A percentile compares a stretch with the other conserved stretches of the same genome.
Evolutionary conservation across 2,113 vertebrate species (phyloP).

Genomic region (Todiramphus chloris): DNA sequence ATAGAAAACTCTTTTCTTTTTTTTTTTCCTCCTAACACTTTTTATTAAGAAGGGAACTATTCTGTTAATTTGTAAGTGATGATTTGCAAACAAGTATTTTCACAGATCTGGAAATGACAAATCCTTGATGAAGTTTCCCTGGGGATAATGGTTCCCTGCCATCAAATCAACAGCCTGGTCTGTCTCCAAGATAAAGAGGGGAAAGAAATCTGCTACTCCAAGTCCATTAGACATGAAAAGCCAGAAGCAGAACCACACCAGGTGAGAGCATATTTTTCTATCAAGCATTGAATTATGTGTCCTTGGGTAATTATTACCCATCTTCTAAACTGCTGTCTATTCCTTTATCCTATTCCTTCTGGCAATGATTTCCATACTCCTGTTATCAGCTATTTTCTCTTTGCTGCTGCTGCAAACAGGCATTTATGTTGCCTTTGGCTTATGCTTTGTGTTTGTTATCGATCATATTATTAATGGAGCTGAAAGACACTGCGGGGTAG

Average conservation of each 20-base stretch:
- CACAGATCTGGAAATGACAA: not conserved
- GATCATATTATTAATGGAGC: not conserved
- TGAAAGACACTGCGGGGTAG: not conserved
- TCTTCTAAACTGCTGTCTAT: not conserved
- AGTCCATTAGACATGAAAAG: not conserved
- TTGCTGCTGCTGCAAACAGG: not conserved
- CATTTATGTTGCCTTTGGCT: not conserved
- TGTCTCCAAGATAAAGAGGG: not conserved
- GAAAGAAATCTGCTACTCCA: not conserved
- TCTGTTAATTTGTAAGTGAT: not conserved
- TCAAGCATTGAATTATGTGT: not conserved
- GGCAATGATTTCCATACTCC: not conserved
- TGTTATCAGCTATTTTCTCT: not conserved
- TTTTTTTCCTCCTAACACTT: not conserved
- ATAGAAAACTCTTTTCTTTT: not conserved
- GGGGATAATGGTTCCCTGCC: not conserved
- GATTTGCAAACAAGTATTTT: not conserved
- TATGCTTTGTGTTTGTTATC: not conserved
- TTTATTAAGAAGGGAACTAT: not conserved
- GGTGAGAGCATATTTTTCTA: not conserved
- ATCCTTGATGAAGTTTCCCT: not conserved
- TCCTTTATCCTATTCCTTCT: not conserved
- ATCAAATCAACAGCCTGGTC: not conserved
- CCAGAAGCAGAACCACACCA: not conserved
- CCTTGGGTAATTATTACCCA: not conserved